Conservation (phyloP, 2,797 vertebrate genomes). For the Danio aesculapii region DNA sequence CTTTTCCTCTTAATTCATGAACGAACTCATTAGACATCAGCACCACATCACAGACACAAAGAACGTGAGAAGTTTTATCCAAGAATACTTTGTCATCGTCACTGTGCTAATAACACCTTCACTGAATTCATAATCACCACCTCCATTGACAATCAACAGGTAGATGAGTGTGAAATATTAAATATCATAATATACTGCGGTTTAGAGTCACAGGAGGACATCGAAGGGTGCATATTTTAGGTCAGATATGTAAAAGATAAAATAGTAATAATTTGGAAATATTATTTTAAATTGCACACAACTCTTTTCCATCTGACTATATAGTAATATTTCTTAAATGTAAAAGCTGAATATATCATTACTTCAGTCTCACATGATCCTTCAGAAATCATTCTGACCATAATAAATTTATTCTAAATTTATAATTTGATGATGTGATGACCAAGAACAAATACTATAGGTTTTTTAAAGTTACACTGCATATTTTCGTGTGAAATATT, state of each 20-base stretch:
- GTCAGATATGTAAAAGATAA: no score
- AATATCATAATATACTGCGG: neutral
- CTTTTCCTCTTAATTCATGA: constrained; percentile 2
- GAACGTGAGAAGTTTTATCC: constrained; percentile 5
- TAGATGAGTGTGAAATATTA: neutral
- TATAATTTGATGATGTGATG: neutral
- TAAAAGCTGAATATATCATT: neutral
- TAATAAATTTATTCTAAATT: no score
- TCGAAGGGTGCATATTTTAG: neutral
- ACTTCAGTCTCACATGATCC: neutral
- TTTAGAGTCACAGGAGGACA: neutral
- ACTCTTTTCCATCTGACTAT: neutral
- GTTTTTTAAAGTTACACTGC: neutral
- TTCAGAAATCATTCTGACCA: neutral
- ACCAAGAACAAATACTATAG: neutral
- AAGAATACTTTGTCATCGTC: constrained; percentile 23
- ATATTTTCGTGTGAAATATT: neutral
- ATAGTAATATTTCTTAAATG: neutral
- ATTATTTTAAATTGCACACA: neutral
- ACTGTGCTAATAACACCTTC: constrained; percentile 11
- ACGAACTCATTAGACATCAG: constrained; percentile 18
- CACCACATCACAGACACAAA: neutral
- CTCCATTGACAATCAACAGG: constrained; percentile 27
- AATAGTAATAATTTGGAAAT: neutral
- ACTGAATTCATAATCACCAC: constrained; percentile 15